Percentiles rank a stretch among this genome's conserved stretches.
These are phyloP conservation scores for Maccullochella peelii DNA, from an alignment of 2,113 vertebrate species.

Conservation along the genomic window DNA sequence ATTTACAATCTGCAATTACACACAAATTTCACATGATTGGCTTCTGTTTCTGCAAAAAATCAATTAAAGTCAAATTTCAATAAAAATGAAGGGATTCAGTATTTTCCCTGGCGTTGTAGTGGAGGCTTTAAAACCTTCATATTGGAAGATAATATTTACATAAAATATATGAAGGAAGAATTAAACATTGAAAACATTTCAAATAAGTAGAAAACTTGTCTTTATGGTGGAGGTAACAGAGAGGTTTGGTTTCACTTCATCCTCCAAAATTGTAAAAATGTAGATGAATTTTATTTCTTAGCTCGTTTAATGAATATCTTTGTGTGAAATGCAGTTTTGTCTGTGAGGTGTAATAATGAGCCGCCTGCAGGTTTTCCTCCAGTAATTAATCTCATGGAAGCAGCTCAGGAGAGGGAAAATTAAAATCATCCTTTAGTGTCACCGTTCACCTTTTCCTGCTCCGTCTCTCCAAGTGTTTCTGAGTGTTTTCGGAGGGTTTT, in stretches of 20 bases:
- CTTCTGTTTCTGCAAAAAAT: too few relatives aligned
- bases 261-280: not conserved
- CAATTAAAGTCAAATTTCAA: too few relatives aligned
- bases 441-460: not conserved
- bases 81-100: too few relatives aligned
- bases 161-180: too few relatives aligned
- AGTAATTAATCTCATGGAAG: not conserved
- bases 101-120: too few relatives aligned
- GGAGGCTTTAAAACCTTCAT: too few relatives aligned
- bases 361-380: not conserved
- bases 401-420: not conserved
- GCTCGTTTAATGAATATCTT: not conserved
- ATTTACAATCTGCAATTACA: too few relatives aligned
- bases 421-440: constrained; percentile 3
- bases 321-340: not conserved
- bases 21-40: too few relatives aligned
- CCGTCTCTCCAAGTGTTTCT: not conserved
- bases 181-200: too few relatives aligned
- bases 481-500: not conserved
- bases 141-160: too few relatives aligned
- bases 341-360: not conserved
- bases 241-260: not conserved
- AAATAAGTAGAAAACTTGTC: too few relatives aligned
- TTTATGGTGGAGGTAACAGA: too few relatives aligned
- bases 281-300: not conserved